phyloP scores from a whole-genome alignment of 2,888 invertebrate genomes.

The Hermodice carunculata region DNA sequence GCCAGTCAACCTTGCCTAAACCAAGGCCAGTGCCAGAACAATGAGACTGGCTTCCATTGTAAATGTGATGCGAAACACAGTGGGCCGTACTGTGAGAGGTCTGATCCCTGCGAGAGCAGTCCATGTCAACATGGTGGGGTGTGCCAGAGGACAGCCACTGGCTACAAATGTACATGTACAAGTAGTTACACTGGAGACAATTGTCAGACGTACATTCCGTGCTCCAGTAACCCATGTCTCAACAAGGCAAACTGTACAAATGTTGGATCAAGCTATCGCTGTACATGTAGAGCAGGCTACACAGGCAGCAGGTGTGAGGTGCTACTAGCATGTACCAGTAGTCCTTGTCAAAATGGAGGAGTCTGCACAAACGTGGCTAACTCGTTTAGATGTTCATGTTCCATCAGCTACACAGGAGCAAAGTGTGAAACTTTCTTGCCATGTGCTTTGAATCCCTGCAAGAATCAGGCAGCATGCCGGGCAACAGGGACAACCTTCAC shows the following conservation, averaged over 20 bases:
- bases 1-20: constrained; percentile 13
- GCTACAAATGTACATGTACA: constrained; percentile 10
- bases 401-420: constrained; percentile 13
- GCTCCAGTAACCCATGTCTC: constrained; percentile 25
- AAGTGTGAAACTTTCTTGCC: constrained; percentile 16
- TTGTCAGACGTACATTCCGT: constrained; percentile 14
- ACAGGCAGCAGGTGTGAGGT: constrained; percentile 51
- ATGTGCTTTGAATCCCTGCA: constrained; percentile 23
- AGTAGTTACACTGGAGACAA: not conserved
- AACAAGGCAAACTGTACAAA: constrained; percentile 4
- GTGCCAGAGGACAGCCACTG: not conserved
- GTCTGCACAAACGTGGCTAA: constrained; percentile 36
- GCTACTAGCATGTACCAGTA: constrained; percentile 44
- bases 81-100: constrained; percentile 50
- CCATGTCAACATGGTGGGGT: constrained; percentile 22
- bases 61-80: constrained; percentile 47
- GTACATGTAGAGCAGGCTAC: constrained; percentile 51
- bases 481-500: constrained; percentile 4
- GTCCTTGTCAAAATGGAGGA: constrained; percentile 51
- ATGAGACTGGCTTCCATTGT: constrained; percentile 49
- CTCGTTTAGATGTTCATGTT: constrained; percentile 27
- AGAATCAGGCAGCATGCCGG: constrained; percentile 18
- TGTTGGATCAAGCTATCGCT: constrained; percentile 19
- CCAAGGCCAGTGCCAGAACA: constrained; percentile 3
- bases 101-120: constrained; percentile 9